A percentile compares a stretch with the other conserved stretches of the same genome.
phyloP scores from a whole-genome alignment of 2,113 vertebrate genomes.

The Muscicapa adusta region DNA sequence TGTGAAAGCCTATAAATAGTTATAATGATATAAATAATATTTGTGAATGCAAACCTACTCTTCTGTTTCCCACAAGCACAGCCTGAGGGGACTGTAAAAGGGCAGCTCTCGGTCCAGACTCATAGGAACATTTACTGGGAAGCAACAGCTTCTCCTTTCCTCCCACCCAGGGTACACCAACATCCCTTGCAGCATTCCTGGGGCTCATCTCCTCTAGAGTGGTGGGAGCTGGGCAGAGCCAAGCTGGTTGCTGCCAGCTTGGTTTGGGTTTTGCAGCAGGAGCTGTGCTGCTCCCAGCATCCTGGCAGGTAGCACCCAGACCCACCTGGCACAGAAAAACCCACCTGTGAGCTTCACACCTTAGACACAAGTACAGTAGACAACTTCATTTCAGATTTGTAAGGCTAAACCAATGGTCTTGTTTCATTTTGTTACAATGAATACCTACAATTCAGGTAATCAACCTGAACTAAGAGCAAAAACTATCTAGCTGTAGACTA shows the following conservation, averaged over 20 bases:
- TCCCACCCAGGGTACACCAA: fast-evolving
- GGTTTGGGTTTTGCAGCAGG: neutral
- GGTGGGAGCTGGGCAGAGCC: neutral
- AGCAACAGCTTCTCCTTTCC: neutral
- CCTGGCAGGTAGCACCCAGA: neutral
- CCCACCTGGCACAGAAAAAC: neutral
- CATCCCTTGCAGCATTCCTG: neutral
- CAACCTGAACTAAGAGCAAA: neutral
- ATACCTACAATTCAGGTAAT: neutral
- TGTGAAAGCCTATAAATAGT: neutral
- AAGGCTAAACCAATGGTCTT: neutral
- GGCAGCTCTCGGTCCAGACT: neutral
- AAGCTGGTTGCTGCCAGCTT: neutral
- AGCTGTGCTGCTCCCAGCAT: neutral
- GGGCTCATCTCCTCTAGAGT: neutral
- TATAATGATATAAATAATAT: neutral
- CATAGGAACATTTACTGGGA: neutral
- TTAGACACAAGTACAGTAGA: neutral
- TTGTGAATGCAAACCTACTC: neutral
- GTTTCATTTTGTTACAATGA: neutral
- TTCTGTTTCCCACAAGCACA: neutral
- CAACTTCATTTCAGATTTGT: neutral
- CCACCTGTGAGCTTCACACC: neutral
- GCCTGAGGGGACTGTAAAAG: neutral
- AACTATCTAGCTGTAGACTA: neutral